These are phyloP conservation scores for Dipodomys merriami DNA, from an alignment of 2,113 vertebrate species.

Conservation along the genomic window DNA sequence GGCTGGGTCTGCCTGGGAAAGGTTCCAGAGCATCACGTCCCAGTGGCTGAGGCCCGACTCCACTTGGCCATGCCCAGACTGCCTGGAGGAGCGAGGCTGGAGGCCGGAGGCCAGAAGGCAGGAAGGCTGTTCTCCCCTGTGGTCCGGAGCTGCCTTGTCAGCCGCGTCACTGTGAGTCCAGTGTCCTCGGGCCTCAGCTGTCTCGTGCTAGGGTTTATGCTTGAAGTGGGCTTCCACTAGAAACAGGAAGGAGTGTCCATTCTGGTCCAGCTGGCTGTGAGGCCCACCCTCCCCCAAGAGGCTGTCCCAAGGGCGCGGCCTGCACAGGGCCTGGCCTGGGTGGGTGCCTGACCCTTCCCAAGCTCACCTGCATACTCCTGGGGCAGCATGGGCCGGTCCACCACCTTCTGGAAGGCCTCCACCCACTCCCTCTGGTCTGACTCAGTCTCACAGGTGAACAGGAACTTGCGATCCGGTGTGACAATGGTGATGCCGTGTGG, in stretches of 20 bases:
- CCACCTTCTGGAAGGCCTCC: conserved; percentile 93
- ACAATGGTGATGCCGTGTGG: conserved; percentile 96
- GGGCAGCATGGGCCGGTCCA: conserved; percentile 96
- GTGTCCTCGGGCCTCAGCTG: conserved; percentile 64
- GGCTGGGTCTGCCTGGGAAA: neutral
- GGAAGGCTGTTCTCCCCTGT: neutral
- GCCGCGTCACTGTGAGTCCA: neutral
- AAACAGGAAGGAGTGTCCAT: conserved; percentile 61
- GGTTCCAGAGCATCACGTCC: neutral
- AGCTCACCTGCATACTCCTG: conserved; percentile 96
- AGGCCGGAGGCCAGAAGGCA: neutral
- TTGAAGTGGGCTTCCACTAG: conserved; percentile 99
- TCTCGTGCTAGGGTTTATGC: conserved; percentile 94
- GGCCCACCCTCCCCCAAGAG: rapidly evolving
- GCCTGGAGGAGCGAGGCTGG: neutral
- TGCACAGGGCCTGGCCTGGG: neutral
- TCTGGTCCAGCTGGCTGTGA: neutral
- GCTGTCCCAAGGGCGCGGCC: neutral
- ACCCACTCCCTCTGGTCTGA: conserved; percentile 95
- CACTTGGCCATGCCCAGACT: neutral
- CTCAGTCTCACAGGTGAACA: conserved; percentile 96
- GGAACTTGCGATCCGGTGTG: conserved; percentile 96
- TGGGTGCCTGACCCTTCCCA: neutral
- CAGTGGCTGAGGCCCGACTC: neutral
- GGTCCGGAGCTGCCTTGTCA: neutral